Evolutionary conservation across 2,797 vertebrate genomes (phyloP), one percentile per base, ranked within the genome.

Genomic region (Pseudomugil tenellus): DNA sequence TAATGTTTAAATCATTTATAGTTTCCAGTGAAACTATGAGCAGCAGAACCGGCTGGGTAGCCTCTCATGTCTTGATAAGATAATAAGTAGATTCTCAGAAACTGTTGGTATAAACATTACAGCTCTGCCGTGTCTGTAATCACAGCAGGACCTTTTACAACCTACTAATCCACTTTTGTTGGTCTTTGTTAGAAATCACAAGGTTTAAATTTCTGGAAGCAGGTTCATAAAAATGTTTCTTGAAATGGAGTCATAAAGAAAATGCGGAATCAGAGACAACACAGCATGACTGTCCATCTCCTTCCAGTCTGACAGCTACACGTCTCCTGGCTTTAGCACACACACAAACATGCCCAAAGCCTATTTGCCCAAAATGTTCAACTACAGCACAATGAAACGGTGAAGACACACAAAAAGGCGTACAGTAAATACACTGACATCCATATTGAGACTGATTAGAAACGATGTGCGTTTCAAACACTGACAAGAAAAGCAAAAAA

Each of bases 371-470:
- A 37, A 70, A 60, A 76, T 13, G 39, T 58, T n/a, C 1, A 58
- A 62, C 37, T 16, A 4, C 1, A 39, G 37, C 37, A 39, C 2
- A 46, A 46, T n/a, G 11, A 70, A 52, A 54, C 59, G 35, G 5
- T 12, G 58, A 2, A 72, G 63, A 62, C 70, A 74, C 58, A 58
- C 19, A 53, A 16, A 39, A 28, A 43, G 70, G 23, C 25, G 16
- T 43, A 65, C 63, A 54, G 28, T 17, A 29, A 52, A 77, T 25
- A 35, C 53, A 54, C 46, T 62, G 34, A 53, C n/a, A 51, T 4
- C n/a, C 37, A 77, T 62, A 73, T 23, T 58, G 59, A 58, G 12
- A 76, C 65, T 28, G 8, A 48, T 72, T 48, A 48, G 80, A 46
- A 79, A 81, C 68, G 26, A 21, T 10, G 28, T 51, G 63, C 21